Percentiles rank a stretch among this genome's conserved stretches.
Evolutionary conservation across 2,797 vertebrate species (phyloP).

Genomic region (Danio tinwini): DNA sequence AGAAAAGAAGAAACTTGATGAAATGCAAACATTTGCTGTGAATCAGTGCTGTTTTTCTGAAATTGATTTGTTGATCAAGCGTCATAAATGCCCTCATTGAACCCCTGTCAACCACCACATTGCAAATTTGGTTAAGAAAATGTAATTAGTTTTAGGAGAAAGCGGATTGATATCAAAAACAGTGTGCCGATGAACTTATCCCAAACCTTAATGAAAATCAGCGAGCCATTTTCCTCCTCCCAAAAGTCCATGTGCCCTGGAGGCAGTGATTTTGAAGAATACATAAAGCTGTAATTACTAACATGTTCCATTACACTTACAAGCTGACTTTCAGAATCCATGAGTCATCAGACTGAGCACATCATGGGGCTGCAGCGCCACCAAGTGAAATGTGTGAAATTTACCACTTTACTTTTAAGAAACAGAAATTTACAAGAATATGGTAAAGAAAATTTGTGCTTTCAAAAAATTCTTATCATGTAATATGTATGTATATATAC

Average conservation of each 20-base stretch:
- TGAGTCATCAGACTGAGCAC: not conserved
- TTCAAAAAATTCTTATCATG: no score
- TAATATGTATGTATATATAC: no score
- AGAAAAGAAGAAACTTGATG: no score
- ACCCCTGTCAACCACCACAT: not conserved
- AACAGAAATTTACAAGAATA: not conserved
- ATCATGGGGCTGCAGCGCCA: conserved; percentile 52
- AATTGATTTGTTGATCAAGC: not conserved
- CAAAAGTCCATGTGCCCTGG: conserved; percentile 5
- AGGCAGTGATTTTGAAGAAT: not conserved
- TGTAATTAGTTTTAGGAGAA: conserved; percentile 16
- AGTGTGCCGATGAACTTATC: not conserved
- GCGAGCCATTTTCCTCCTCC: not conserved
- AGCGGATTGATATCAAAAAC: not conserved
- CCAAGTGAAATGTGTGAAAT: conserved; percentile 40
- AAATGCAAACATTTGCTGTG: not conserved
- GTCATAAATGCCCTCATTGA: not conserved
- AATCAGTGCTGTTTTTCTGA: not conserved
- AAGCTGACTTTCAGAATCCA: conserved; percentile 1
- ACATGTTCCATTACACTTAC: conserved; percentile 5
- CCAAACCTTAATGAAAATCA: conserved; percentile 28
- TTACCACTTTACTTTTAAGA: not conserved
- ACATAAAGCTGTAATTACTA: conserved; percentile 8
- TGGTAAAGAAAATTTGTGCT: no score
- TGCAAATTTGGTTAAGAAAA: conserved; percentile 16